Evolutionary conservation across 2,113 vertebrate genomes (phyloP).

Genomic region (Ammodytes dubius): DNA sequence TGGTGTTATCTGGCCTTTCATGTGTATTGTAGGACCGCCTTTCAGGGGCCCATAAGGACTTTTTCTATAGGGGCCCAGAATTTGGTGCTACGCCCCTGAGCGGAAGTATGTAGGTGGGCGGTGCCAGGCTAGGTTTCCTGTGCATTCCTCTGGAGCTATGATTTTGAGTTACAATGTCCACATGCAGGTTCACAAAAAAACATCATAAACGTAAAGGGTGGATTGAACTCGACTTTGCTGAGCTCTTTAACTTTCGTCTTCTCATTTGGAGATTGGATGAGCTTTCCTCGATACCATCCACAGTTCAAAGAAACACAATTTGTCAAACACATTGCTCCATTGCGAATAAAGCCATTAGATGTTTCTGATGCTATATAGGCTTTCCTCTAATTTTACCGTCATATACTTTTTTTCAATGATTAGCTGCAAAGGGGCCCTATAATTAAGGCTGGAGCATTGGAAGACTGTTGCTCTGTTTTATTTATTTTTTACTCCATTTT

Average conservation of each 20-base stretch:
- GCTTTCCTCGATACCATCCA: slow-evolving; percentile 9
- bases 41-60: too few relatives aligned
- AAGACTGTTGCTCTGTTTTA: slow-evolving; percentile 6
- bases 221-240: neutral
- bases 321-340: neutral
- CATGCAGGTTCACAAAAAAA: neutral
- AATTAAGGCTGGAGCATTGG: slow-evolving; percentile 8
- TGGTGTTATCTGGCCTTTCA: too few relatives aligned
- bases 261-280: neutral
- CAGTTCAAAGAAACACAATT: slow-evolving; percentile 20
- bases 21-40: too few relatives aligned
- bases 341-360: slow-evolving; percentile 10
- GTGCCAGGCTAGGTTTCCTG: too few relatives aligned
- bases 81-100: too few relatives aligned
- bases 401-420: neutral
- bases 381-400: slow-evolving; percentile 3
- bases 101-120: too few relatives aligned
- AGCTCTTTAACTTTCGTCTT: neutral
- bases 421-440: neutral
- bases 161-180: neutral
- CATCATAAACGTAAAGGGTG: neutral
- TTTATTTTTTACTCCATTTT: slow-evolving; percentile 12
- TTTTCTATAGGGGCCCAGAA: too few relatives aligned
- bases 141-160: neutral
- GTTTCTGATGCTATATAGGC: slow-evolving; percentile 10